phyloP scores from a whole-genome alignment of 2,888 invertebrate species.

The Prosopocoilus inquinatus region DNA sequence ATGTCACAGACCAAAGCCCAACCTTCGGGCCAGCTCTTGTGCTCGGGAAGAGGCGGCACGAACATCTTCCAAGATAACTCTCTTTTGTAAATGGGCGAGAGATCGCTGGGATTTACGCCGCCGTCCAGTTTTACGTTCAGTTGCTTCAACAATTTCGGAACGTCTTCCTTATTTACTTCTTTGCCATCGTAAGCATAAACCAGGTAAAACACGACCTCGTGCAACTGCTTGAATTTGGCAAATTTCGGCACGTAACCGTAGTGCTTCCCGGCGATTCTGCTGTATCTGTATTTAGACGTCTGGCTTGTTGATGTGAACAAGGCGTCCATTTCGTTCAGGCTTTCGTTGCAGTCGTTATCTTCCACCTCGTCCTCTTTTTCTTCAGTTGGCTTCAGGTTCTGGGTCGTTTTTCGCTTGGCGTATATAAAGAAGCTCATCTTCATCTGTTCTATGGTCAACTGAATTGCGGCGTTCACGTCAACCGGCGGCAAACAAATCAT shows the following conservation, averaged over 20 bases:
- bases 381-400: background rate
- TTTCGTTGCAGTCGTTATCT: background rate
- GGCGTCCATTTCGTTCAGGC: conserved; percentile 6
- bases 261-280: conserved; percentile 44
- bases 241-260: conserved; percentile 65
- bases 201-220: conserved; percentile 70
- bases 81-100: conserved; percentile 21
- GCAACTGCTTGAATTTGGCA: conserved; percentile 63
- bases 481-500: conserved; percentile 58
- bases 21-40: conserved; percentile 59
- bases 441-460: conserved; percentile 61
- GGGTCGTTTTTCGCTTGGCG: conserved; percentile 21
- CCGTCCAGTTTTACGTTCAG: conserved; percentile 12
- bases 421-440: conserved; percentile 55
- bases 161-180: conserved; percentile 42
- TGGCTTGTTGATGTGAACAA: background rate
- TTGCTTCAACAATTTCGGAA: conserved; percentile 16
- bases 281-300: conserved; percentile 21
- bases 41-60: conserved; percentile 63
- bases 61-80: conserved; percentile 65
- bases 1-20: conserved; percentile 72
- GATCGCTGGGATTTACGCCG: conserved; percentile 7
- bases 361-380: conserved; percentile 12
- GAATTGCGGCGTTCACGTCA: conserved; percentile 51
- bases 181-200: conserved; percentile 54